Evolutionary conservation across 2,113 vertebrate species (phyloP).

Genomic region (Catharus fuscescens): DNA sequence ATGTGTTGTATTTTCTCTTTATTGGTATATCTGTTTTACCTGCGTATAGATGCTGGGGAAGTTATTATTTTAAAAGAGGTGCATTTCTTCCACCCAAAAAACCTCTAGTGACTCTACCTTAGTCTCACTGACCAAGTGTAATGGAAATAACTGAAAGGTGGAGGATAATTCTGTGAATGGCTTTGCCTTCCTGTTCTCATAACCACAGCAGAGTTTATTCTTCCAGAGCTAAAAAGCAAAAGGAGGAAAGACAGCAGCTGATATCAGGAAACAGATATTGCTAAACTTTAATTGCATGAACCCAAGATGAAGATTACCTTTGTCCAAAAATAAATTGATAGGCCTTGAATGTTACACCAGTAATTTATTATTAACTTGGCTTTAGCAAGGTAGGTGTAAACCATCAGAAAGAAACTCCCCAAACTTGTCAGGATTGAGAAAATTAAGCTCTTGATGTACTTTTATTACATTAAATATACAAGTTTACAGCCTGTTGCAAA

Average conservation of each 20-base stretch:
- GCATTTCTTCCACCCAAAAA: not conserved
- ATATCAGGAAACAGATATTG: not conserved
- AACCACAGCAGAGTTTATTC: not conserved
- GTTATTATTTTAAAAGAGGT: not conserved
- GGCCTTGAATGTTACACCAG: not conserved
- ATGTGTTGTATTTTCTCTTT: rapidly evolving
- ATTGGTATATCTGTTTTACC: not conserved
- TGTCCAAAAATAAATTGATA: not conserved
- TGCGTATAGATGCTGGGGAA: not conserved
- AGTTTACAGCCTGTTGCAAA: not conserved
- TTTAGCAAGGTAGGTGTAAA: not conserved
- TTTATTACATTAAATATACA: not conserved
- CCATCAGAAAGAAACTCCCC: not conserved
- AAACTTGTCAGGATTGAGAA: not conserved
- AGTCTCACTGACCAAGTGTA: not conserved
- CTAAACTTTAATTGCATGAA: not conserved
- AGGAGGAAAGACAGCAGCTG: not conserved
- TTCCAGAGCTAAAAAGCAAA: not conserved
- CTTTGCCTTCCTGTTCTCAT: not conserved
- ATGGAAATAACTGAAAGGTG: not conserved
- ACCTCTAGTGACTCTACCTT: not conserved
- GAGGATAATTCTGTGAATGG: not conserved
- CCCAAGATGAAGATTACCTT: not conserved
- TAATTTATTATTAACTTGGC: not conserved
- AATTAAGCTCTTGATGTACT: not conserved